Base-by-base conservation (phyloP, 2,113 vertebrate species). In the Okapia johnstoni region DNA sequence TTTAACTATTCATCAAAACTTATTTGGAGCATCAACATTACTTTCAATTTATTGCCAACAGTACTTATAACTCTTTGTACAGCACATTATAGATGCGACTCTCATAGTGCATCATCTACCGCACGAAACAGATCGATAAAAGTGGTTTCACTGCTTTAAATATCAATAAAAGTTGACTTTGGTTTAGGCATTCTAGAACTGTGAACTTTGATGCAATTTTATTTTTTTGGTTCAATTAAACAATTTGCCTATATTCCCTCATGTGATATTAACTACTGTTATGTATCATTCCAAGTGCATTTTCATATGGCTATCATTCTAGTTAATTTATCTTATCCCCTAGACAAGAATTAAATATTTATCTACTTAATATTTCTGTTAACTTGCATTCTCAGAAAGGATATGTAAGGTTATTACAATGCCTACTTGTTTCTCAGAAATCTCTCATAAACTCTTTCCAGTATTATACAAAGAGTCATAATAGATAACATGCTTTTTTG, bases 331-430 rank as follows among this genome's bases (percentile, higher is more conserved):
- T 97, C 96, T 97, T 98, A 86, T 96, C 63, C 2, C 5, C 84
- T 98, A 98, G 97, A 95, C 94, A 98, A 98, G 96, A 96, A 97
- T 97, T 98, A 98, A 98, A 98, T 97, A 98, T 84, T 97, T 94
- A 85, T 96, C 92, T 90, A 93, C 94, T 97, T 96, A 97, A 90
- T 96, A 96, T 98, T 98, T 98, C 93, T 98, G 55, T 98, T 98
- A 98, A 90, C 93, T 98, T 98, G 81, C 76, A 36, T 98, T 98
- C 96, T 97, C 97, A 96, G 96, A 93, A 97, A 98, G 96, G 95
- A 97, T 96, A 81, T 94, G 93, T 94, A 98, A 83, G 50, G 73
- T 94, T 93, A 86, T 76, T 92, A 28, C 89, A 92, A 88, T 30
- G 96, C 61, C 85, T 95, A 97, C 57, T 43, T 90, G 55, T 84